These are phyloP conservation scores for Caenorhabditis panamensis DNA, from an alignment of 2,888 invertebrate species.

Conservation along the genomic window DNA sequence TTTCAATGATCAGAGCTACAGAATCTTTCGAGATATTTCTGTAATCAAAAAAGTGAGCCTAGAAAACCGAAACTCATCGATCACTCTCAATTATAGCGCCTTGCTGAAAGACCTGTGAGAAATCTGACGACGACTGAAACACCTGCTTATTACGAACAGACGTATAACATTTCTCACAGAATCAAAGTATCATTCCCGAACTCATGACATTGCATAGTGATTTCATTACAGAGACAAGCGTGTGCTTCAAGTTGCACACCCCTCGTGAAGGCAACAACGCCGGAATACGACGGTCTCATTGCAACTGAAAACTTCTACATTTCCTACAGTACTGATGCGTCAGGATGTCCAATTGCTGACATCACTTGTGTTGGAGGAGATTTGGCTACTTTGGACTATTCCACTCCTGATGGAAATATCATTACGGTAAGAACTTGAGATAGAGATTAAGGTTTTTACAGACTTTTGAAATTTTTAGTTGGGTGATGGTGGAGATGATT, in stretches of 20 bases:
- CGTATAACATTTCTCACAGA: slow-evolving; percentile 34
- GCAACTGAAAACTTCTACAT: slow-evolving; percentile 58
- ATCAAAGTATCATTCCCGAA: slow-evolving; percentile 36
- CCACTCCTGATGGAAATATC: not conserved
- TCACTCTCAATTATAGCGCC: slow-evolving; percentile 8
- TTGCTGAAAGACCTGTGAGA: slow-evolving; percentile 25
- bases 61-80: not conserved
- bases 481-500: slow-evolving; percentile 30
- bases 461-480: slow-evolving; percentile 10
- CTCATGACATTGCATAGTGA: no score
- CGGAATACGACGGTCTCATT: slow-evolving; percentile 39
- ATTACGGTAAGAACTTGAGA: slow-evolving; percentile 36
- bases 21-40: slow-evolving; percentile 42
- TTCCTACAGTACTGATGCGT: slow-evolving; percentile 36
- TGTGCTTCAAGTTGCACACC: slow-evolving; percentile 40
- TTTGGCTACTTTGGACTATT: slow-evolving; percentile 42
- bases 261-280: slow-evolving; percentile 35
- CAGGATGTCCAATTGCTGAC: slow-evolving; percentile 36
- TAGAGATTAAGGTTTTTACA: not conserved
- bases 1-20: slow-evolving; percentile 30
- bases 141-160: slow-evolving; percentile 35
- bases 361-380: slow-evolving; percentile 55
- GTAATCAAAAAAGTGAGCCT: slow-evolving; percentile 39
- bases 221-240: slow-evolving; percentile 41
- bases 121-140: slow-evolving; percentile 31